Evolutionary conservation across 2,888 invertebrate species (phyloP), one percentile per base, ranked within the genome.

Genomic region (Halictus ligatus): DNA sequence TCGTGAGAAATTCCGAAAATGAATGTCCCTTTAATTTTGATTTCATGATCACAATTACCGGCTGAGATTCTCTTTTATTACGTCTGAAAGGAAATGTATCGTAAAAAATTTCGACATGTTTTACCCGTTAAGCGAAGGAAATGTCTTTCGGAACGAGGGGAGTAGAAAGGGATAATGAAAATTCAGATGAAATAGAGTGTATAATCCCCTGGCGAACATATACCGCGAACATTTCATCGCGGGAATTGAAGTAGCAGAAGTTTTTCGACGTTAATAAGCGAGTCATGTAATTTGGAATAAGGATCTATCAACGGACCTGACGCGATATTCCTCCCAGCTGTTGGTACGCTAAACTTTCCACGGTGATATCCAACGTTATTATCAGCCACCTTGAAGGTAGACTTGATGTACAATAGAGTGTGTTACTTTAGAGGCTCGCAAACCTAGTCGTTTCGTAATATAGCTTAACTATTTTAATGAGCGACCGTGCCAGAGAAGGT

Each of bases 401-500:
- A 83, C 86, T 82, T 88, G 84, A 88, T 87, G 87, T 83, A 90
- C 88, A 91, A 91, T 89, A 86, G 89, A 79, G 83, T 73, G 78
- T 81, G 89, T 85, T 88, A 81, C 88, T 89, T 88, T 83, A 83
- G 86, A 88, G 83, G 76, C 72, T 73, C 84, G 76, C 83, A 81
- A 84, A 83, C 80, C 89, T 86, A 89, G 91, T 84, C 88, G 85
- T 82, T 87, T 87, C 91, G 89, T 92, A 92, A 91, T 90, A 88
- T 88, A 89, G 90, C 89, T 91, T 89, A 92, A 92, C 91, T 92
- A 92, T 92, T 92, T 92, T 92, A 92, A 92, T 90, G 92, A 92
- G 91, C 87, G 84, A 76, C 81, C 88, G 78, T 89, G 85, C 85
- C 85, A 67, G 71, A 72, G 86, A 85, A 89, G 89, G 86, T 91